phyloP scores from a whole-genome alignment of 2,113 vertebrate genomes.

The Cryptotis parvus region DNA sequence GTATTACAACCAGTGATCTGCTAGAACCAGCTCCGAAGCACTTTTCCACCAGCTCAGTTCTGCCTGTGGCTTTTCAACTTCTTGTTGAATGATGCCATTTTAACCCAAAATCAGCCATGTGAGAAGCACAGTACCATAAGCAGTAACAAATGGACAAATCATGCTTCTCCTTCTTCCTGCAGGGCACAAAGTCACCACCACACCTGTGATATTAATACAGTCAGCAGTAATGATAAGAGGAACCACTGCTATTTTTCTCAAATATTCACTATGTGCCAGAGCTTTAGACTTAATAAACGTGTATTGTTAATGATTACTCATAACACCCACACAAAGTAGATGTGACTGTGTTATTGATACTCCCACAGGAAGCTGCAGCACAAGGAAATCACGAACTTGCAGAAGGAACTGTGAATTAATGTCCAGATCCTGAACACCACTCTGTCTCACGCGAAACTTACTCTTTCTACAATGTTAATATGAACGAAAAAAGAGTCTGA shows the following conservation, averaged over 20 bases:
- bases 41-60: accelerated
- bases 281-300: background rate
- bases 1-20: background rate
- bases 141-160: background rate
- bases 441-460: background rate
- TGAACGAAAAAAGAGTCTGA: background rate
- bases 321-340: background rate
- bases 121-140: background rate
- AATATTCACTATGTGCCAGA: background rate
- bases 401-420: background rate
- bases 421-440: background rate
- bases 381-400: background rate
- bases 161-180: background rate
- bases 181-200: background rate
- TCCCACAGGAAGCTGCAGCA: background rate
- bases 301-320: background rate
- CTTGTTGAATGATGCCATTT: background rate
- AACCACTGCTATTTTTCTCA: background rate
- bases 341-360: background rate
- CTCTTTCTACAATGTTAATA: background rate
- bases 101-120: background rate
- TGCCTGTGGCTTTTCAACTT: accelerated
- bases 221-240: background rate
- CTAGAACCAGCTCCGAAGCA: background rate
- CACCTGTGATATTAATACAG: background rate